Evolutionary conservation across 1,140 invertebrate species (phyloP), one percentile per base, ranked within the genome.

Genomic region (Bombus picipes): DNA sequence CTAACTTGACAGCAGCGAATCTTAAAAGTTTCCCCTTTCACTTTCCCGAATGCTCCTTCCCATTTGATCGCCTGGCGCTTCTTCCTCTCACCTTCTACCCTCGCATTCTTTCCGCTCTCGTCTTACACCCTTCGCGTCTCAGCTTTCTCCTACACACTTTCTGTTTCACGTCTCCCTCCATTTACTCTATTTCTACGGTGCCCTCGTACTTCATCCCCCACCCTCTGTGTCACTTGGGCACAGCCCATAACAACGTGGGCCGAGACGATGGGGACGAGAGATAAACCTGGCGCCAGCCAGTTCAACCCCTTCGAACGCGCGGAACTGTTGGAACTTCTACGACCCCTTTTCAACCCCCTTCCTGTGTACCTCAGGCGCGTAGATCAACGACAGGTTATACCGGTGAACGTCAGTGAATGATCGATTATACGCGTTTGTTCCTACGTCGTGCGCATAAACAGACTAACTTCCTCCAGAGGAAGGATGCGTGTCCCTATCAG

Each of bases 221-320:
- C 37, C 68, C 47, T 4, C 0, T 4, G 1, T 73, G 72, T 43
- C 81, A 66, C 73, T 32, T n/a, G 47, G 57, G 83, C 66, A 81
- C 86, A 88, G 70, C 76, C 91, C 89, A 87, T 91, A 92, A 92
- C 91, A 80, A 91, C 87, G 82, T 85, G 79, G 79, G 79, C 83
- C 86, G 89, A 91, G 85, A 88, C 91, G 90, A 94, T 93, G 88
- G 90, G 87, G 91, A 89, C 81, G 89, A 87, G 88, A 93, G 91
- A 94, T 93, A 92, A 92, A 90, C 79, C 86, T 89, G 93, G 92
- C 92, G 93, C 92, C 93, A 91, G 91, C 79, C 80, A 86, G 88
- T 88, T 88, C 89, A 86, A 91, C 93, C 89, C 89, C 87, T 89
- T 75, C 72, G 39, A 75, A 28, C 72, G 83, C 70, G 70, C 79